Conservation (phyloP, 2,113 vertebrate species). For the Dicrurus megarhynchus region DNA sequence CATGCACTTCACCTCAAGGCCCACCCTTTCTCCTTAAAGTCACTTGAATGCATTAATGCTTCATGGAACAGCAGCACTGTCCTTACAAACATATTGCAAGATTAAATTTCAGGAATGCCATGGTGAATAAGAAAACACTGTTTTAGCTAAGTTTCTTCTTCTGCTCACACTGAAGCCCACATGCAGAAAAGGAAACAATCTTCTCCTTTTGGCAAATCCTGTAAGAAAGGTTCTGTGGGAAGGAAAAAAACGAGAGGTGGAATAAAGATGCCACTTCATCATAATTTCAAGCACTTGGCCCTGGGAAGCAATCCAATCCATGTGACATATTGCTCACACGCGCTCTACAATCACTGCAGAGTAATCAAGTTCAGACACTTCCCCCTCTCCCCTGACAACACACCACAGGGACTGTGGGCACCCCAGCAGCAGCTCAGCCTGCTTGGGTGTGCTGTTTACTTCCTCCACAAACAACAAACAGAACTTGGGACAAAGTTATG, state of each 20-base stretch:
- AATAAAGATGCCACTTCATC: background rate
- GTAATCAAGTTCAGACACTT: background rate
- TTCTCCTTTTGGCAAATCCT: conserved; percentile 11
- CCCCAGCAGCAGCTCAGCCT: background rate
- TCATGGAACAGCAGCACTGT: background rate
- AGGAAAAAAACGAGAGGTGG: background rate
- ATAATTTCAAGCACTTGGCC: background rate
- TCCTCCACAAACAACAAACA: background rate
- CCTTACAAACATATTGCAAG: background rate
- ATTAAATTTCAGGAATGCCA: background rate
- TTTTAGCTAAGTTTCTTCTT: background rate
- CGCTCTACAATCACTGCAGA: background rate
- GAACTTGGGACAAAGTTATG: background rate
- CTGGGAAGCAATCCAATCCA: background rate
- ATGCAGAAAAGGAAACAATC: background rate
- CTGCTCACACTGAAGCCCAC: background rate
- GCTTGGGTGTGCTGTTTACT: background rate
- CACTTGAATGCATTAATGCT: background rate
- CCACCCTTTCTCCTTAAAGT: background rate
- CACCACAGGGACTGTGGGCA: background rate
- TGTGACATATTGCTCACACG: background rate
- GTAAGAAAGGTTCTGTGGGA: background rate
- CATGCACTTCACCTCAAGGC: background rate
- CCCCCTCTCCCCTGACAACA: background rate
- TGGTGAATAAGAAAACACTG: background rate